Evolutionary conservation across 2,888 invertebrate genomes (phyloP), one percentile per base, ranked within the genome.

Genomic region (Podotricha telesiphe): DNA sequence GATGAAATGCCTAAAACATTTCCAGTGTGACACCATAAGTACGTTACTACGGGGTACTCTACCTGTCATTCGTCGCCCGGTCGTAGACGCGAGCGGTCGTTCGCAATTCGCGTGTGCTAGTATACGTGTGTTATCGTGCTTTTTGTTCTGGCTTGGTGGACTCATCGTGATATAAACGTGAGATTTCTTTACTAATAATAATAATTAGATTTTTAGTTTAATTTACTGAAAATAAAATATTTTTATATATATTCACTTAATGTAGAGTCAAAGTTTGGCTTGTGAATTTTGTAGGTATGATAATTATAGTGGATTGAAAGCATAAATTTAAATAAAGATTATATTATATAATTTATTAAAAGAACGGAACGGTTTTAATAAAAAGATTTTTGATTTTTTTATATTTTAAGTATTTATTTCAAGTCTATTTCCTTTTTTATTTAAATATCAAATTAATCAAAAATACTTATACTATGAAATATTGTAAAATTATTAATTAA

Each of bases 21-120:
- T 63, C 61, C 64, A 45, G 42, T 17, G n/a, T 59, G 58, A 59
- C 58, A 59, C 20, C 42, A 45, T 59, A 59, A 59, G 22, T 59
- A 59, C 58, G 42, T 59, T 59, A 45, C 58, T 59, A 51, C n/a
- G 66, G 67, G 53, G 76, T 74, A 75, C 77, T 83, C 82, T 82
- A 83, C 81, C 73, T 73, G 75, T 67, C 87, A 91, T 84, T 90
- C 89, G 84, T 71, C 84, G 86, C 77, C 80, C 78, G 79, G 75
- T 77, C 81, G 75, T 76, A 78, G 81, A 62, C 72, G 77, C 47
- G 82, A 72, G 72, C 82, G 82, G 86, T 78, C 86, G 86, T 72
- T 75, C 63, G 22, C 56, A 13, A 17, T 74, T 72, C 86, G 86
- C 83, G 85, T 84, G 87, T 87, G 86, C 75, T 78, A 79, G 79